Evolutionary conservation across 1,140 invertebrate species (phyloP).

Genomic region (Drosophila yakuba): DNA sequence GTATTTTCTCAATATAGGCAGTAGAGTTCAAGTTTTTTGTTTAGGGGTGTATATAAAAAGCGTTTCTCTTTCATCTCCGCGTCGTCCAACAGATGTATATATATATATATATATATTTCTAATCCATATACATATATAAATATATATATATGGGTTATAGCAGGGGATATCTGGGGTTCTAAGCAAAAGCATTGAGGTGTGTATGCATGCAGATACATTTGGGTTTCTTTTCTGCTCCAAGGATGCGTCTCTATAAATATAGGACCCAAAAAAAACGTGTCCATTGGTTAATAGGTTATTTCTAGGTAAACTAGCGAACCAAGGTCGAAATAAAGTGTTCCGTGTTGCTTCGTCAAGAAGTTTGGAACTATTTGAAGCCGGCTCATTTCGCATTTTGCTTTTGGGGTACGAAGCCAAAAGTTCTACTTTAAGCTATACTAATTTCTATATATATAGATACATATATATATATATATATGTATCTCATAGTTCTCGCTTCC

Average conservation of each 20-base stretch:
- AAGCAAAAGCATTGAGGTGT: conserved; percentile 31
- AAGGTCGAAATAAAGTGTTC: conserved; percentile 18
- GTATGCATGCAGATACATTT: not conserved
- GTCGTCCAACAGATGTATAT: conserved; percentile 8
- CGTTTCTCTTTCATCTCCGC: conserved; percentile 41
- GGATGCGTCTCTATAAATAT: conserved; percentile 36
- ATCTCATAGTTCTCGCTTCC: conserved; percentile 6
- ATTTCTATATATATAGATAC: conserved; percentile 5
- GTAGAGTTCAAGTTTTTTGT: conserved; percentile 41
- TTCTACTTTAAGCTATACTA: conserved; percentile 46
- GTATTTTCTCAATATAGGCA: conserved; percentile 56
- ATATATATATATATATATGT: conserved; percentile 8
- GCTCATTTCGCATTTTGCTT: conserved; percentile 2
- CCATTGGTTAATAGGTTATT: conserved; percentile 6
- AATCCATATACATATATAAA: conserved; percentile 19
- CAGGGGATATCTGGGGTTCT: conserved; percentile 16
- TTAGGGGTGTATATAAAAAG: conserved; percentile 36
- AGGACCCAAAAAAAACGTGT: conserved; percentile 17
- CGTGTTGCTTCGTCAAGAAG: conserved; percentile 33
- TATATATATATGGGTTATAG: conserved; percentile 14
- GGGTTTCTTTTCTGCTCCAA: conserved; percentile 23
- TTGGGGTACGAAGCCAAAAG: conserved; percentile 24
- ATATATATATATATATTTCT: not conserved
- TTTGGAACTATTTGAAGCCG: conserved; percentile 27
- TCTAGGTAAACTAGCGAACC: conserved; percentile 27